phyloP scores from a whole-genome alignment of 2,797 vertebrate genomes.

The Dicrostonyx torquatus region DNA sequence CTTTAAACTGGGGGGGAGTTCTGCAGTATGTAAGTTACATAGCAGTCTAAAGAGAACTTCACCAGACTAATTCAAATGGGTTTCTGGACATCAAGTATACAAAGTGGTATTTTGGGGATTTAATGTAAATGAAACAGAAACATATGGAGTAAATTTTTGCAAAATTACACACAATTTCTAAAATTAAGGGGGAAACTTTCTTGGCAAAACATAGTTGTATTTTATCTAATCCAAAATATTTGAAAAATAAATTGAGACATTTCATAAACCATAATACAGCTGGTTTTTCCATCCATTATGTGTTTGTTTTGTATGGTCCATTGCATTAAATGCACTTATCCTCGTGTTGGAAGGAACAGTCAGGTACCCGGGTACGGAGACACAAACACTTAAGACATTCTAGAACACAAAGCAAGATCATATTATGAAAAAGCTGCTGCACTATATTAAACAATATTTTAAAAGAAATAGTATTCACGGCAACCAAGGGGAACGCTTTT shows the following conservation, averaged over 20 bases:
- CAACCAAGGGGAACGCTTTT: background rate
- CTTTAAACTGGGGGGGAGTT: background rate
- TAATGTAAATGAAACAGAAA: slow-evolving; percentile 79
- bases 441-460: slow-evolving; percentile 35
- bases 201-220: slow-evolving; percentile 76
- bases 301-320: slow-evolving; percentile 49
- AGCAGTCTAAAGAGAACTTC: slow-evolving; percentile 30
- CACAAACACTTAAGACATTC: background rate
- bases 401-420: slow-evolving; percentile 25
- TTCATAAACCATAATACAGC: slow-evolving; percentile 78
- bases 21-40: slow-evolving; percentile 27
- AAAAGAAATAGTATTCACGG: slow-evolving; percentile 46
- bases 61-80: slow-evolving; percentile 58
- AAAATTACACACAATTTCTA: slow-evolving; percentile 79
- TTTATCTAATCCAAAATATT: slow-evolving; percentile 80
- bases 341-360: slow-evolving; percentile 48
- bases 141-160: slow-evolving; percentile 80
- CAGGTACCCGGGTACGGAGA: slow-evolving; percentile 44
- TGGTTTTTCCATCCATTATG: slow-evolving; percentile 70
- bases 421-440: background rate
- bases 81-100: slow-evolving; percentile 64
- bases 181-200: slow-evolving; percentile 77
- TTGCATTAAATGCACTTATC: slow-evolving; percentile 30
- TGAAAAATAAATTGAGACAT: slow-evolving; percentile 81
- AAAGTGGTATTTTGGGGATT: slow-evolving; percentile 70